Percentiles rank a stretch among this genome's conserved stretches.
Evolutionary conservation across 2,113 vertebrate genomes (phyloP).

Genomic region (Erpornis zantholeuca): DNA sequence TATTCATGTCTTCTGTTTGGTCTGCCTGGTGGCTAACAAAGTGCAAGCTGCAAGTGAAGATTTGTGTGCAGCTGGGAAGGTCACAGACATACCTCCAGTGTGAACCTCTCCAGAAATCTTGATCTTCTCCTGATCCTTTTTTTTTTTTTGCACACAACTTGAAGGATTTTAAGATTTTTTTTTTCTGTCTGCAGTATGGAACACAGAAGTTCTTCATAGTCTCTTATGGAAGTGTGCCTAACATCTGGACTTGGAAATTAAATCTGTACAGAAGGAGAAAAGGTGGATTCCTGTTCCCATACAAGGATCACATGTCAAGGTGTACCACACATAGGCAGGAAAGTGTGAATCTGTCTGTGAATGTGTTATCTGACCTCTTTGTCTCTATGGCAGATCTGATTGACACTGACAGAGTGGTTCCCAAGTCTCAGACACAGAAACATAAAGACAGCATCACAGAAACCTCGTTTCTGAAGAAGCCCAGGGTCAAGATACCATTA

Average conservation of each 20-base stretch:
- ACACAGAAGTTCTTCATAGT: neutral
- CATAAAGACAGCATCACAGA: neutral
- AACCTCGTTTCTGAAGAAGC: neutral
- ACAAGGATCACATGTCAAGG: neutral
- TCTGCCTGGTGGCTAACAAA: neutral
- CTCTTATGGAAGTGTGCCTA: neutral
- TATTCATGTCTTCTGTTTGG: neutral
- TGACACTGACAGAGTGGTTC: neutral
- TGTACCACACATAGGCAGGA: neutral
- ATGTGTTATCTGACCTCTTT: neutral
- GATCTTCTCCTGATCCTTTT: neutral
- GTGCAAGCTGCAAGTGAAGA: neutral
- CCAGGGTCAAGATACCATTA: neutral
- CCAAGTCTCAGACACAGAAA: neutral
- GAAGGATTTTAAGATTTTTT: neutral
- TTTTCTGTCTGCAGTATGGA: neutral
- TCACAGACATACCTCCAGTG: neutral
- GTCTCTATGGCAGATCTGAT: neutral
- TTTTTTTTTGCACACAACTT: neutral
- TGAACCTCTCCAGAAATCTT: neutral
- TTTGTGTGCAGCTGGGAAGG: neutral
- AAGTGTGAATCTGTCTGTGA: neutral
- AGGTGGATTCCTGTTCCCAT: neutral
- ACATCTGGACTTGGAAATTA: neutral
- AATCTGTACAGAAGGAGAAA: neutral